Evolutionary conservation across 2,113 vertebrate species (phyloP), one percentile per base, ranked within the genome.

Genomic region (Myocastor coypus): DNA sequence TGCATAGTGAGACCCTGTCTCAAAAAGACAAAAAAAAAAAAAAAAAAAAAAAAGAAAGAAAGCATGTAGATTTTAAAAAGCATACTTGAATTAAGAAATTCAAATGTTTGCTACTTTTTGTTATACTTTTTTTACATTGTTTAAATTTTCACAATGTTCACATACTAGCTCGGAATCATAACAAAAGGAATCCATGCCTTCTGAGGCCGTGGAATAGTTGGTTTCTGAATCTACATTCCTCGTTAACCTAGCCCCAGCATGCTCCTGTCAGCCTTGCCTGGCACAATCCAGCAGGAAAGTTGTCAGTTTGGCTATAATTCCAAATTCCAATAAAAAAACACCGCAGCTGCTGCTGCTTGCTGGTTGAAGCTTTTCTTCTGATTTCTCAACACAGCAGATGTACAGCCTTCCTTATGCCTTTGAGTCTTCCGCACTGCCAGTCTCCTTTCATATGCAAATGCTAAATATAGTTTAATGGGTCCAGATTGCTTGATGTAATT

Each of bases 291-390:
- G 69, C 9, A 2, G 81, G 81, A 14, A 87, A 52, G 46, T 68
- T 85, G 73, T 90, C 63, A n/a, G 19, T 80, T 83, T 93, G 89
- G 69, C 81, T 96, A 34, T 77, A 24, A 89, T 86, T 90, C 83
- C 59, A 50, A 64, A 83, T 94, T 81, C 91, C 86, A 91, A 46
- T 91, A 66, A 97, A 93, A 93, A 93, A 96, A 88, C 69, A 69
- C 22, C 22, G 5, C 87, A 96, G 87, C 75, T 83, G 91, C 87
- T 87, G 63, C 87, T 87, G 55, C 73, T 78, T 87, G 55, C 73
- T 78, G 34, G 24, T 30, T 78, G 91, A 68, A 66, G n/a, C 46
- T 87, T 87, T 91, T 64, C 87, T 89, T 92, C 75, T 46, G 57
- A 85, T 85, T 86, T 95, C 82, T 95, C 64, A 32, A 7, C 63